Conservation (phyloP, 2,888 invertebrate species). For the Ctenicera cuprea region DNA sequence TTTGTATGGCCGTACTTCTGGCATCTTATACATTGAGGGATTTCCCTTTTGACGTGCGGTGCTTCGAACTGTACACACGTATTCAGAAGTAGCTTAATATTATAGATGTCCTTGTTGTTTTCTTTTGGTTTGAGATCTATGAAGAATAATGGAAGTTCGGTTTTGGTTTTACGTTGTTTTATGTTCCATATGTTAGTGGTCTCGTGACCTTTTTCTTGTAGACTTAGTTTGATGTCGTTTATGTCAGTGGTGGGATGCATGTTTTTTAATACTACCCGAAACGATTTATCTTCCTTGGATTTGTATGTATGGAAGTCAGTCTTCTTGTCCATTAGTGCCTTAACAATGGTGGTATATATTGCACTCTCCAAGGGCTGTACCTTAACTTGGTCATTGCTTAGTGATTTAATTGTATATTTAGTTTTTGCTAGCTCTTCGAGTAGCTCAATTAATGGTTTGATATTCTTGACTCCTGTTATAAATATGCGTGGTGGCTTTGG, state of each 20-base stretch:
- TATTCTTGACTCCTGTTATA: constrained; percentile 25
- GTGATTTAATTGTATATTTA: constrained; percentile 22
- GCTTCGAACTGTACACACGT: not conserved
- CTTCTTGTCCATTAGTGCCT: constrained; percentile 20
- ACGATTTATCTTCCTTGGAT: constrained; percentile 10
- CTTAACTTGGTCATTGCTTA: constrained; percentile 21
- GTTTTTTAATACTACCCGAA: constrained; percentile 16
- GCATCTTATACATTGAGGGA: constrained; percentile 18
- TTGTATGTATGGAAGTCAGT: constrained; percentile 24
- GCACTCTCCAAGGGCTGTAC: constrained; percentile 24
- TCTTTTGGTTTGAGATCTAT: constrained; percentile 30
- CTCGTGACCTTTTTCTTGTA: constrained; percentile 25
- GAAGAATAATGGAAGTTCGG: too few relatives aligned
- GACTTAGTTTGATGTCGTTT: constrained; percentile 14
- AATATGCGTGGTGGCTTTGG: constrained; percentile 20
- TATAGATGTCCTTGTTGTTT: constrained; percentile 38
- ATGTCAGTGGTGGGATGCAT: constrained; percentile 24
- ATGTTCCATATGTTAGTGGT: constrained; percentile 13
- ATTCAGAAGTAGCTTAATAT: not conserved
- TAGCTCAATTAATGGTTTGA: constrained; percentile 13
- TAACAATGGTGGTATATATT: constrained; percentile 24
- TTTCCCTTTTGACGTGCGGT: not conserved
- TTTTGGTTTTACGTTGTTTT: constrained; percentile 26
- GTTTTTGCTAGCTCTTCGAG: constrained; percentile 9
- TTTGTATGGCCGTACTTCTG: constrained; percentile 18